Evolutionary conservation across 1,140 invertebrate species (phyloP).

Genomic region (Danaus plexippus): DNA sequence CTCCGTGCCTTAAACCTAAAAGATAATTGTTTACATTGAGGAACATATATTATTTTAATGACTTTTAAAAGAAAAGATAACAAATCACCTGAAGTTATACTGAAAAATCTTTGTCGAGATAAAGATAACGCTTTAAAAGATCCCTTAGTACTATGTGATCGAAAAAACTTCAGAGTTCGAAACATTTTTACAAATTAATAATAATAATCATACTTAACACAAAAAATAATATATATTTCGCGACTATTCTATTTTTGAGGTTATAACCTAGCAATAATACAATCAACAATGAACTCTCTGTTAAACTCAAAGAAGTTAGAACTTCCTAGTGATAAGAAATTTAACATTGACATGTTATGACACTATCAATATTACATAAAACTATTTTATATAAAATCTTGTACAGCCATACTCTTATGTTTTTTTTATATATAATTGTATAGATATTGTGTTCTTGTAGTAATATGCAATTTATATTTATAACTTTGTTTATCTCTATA

Average conservation of each 20-base stretch:
- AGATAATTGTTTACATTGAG: no score
- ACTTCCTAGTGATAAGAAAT: constrained; percentile 7
- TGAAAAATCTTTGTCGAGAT: constrained; percentile 27
- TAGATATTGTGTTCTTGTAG: background rate
- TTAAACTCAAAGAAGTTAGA: constrained; percentile 5
- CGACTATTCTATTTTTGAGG: background rate
- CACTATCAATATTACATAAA: constrained; percentile 1
- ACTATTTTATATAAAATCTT: constrained; percentile 4
- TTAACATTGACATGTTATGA: constrained; percentile 8
- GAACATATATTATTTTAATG: constrained; percentile 21
- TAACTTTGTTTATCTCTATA: no score
- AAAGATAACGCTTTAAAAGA: constrained; percentile 3
- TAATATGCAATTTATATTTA: no score
- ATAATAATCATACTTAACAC: constrained; percentile 1
- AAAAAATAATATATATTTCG: constrained; percentile 9
- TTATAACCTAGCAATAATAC: no score
- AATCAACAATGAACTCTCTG: no score
- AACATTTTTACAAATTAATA: constrained; percentile 21
- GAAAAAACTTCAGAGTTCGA: constrained; percentile 21
- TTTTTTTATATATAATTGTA: background rate
- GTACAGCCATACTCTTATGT: background rate
- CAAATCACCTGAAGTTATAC: constrained; percentile 37
- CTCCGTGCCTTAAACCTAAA: constrained; percentile 78
- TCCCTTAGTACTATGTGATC: constrained; percentile 5
- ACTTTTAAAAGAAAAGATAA: constrained; percentile 16